Percentiles rank a stretch among this genome's conserved stretches.
phyloP scores from a whole-genome alignment of 2,797 vertebrate species.

The Holocentrus rufus region DNA sequence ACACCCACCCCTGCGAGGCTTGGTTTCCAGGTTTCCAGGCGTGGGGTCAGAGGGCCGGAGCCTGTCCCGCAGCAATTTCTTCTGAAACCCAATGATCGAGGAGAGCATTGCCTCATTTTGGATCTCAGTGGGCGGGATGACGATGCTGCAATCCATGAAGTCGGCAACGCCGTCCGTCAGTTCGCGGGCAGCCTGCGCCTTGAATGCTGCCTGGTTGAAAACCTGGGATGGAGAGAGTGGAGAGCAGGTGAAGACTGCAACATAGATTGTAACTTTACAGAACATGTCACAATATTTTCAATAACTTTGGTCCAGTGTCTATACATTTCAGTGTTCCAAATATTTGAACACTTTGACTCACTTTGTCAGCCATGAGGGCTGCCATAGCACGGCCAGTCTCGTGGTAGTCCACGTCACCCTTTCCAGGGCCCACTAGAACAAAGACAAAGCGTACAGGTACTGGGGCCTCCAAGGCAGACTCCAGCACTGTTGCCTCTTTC shows the following conservation, averaged over 20 bases:
- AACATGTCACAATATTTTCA: background rate
- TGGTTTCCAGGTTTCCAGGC: constrained; percentile 54
- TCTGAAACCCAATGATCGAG: constrained; percentile 88
- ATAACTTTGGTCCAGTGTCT: background rate
- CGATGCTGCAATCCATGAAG: constrained; percentile 93
- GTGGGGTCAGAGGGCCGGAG: constrained; percentile 61
- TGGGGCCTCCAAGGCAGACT: constrained; percentile 74
- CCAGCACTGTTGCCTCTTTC: constrained; percentile 80
- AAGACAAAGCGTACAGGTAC: constrained; percentile 88
- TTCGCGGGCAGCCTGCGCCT: constrained; percentile 79
- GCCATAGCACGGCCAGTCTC: constrained; percentile 89
- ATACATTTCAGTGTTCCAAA: background rate
- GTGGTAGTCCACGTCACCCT: constrained; percentile 80
- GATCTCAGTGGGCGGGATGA: constrained; percentile 89
- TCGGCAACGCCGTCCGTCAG: constrained; percentile 80
- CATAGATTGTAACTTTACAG: background rate
- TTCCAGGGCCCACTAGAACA: constrained; percentile 87
- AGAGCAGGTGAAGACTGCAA: background rate
- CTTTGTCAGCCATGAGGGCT: constrained; percentile 91
- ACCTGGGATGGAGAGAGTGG: constrained; percentile 76
- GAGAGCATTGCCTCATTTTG: constrained; percentile 83
- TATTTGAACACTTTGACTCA: constrained; percentile 73
- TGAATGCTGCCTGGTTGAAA: constrained; percentile 86
- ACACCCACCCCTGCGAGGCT: constrained; percentile 68
- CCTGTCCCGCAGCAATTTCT: constrained; percentile 86